These are phyloP conservation scores for Hemaris fuciformis DNA, from an alignment of 2,888 invertebrate species.

Conservation along the genomic window DNA sequence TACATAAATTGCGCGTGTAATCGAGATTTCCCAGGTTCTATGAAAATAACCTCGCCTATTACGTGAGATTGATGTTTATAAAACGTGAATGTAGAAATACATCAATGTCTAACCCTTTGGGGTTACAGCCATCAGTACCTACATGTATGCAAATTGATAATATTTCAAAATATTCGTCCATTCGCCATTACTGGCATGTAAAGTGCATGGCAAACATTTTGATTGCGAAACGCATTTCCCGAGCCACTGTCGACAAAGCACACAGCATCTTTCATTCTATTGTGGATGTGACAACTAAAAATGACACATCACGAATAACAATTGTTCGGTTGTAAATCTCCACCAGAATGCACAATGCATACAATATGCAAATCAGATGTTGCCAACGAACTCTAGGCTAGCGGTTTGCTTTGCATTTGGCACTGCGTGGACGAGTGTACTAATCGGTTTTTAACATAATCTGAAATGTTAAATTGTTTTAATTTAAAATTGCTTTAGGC, in stretches of 20 bases:
- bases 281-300: slow-evolving; percentile 4
- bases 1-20: too few species aligned
- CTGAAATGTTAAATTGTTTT: not conserved
- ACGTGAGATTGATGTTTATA: too few species aligned
- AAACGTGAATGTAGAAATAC: too few species aligned
- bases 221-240: not conserved
- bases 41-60: too few species aligned
- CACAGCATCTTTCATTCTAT: not conserved
- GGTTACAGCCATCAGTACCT: too few species aligned
- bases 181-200: not conserved
- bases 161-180: not conserved
- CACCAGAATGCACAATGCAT: not conserved
- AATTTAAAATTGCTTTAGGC: not conserved
- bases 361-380: slow-evolving; percentile 6
- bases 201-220: not conserved
- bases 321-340: slow-evolving; percentile 8
- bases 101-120: too few species aligned
- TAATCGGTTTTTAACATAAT: slow-evolving; percentile 1
- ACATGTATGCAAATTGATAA: too few species aligned
- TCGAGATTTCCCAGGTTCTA: too few species aligned
- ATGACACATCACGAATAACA: slow-evolving; percentile 7
- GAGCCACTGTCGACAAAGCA: not conserved
- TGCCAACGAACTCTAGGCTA: slow-evolving; percentile 10
- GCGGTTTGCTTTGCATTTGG: not conserved
- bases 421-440: not conserved